phyloP scores from a whole-genome alignment of 2,113 vertebrate species.

The Telmatochromis sp. region DNA sequence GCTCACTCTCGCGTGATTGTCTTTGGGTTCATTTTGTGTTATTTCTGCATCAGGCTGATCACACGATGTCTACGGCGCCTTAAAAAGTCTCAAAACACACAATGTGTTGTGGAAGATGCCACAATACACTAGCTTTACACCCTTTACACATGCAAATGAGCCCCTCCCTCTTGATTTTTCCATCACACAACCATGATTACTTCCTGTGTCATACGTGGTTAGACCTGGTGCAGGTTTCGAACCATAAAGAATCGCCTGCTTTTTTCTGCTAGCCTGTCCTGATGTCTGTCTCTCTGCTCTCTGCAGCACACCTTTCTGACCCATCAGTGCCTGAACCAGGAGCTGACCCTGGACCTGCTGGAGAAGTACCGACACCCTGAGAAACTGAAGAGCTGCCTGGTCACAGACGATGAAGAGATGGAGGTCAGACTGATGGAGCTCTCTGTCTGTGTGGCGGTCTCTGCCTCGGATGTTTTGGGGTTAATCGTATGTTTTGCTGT shows the following conservation, averaged over 20 bases:
- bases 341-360: slow-evolving; percentile 81
- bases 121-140: neutral
- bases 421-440: slow-evolving; percentile 57
- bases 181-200: neutral
- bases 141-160: neutral
- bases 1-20: neutral
- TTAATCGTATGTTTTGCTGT: neutral
- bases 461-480: neutral
- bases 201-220: neutral
- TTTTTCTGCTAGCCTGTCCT: neutral
- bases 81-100: neutral
- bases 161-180: neutral
- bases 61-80: neutral
- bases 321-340: slow-evolving; percentile 69
- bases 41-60: neutral
- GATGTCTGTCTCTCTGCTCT: neutral
- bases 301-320: slow-evolving; percentile 75
- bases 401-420: slow-evolving; percentile 77
- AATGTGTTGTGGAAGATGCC: neutral
- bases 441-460: neutral
- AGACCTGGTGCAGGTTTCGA: neutral
- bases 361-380: slow-evolving; percentile 80
- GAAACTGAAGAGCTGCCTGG: slow-evolving; percentile 60
- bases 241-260: neutral
- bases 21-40: fast-evolving